Evolutionary conservation across 53 echinoderm and acorn worm species (phyloP), one percentile per base, ranked within the genome.

Genomic region (Astropecten irregularis): DNA sequence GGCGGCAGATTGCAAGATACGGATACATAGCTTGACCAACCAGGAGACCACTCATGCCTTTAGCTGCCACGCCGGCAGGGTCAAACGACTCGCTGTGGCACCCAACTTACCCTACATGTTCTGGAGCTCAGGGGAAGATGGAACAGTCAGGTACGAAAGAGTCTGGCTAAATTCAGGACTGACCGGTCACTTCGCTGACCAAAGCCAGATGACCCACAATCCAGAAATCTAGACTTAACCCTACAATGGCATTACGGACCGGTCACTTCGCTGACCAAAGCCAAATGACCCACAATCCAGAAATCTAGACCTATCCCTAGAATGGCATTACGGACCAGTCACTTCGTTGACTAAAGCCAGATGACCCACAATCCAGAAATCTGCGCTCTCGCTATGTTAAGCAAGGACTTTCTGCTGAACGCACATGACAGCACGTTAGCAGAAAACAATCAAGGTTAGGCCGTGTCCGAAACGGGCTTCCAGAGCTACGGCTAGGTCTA

Each of bases 41-140:
- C 69, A 83, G 40, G 97, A 97, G 74, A 97, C 94, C 47, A 92
- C 94, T 2, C 86, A 94, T 49, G 84, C 91, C 51, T 97, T 91
- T 53, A 97, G 97, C 71, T 97, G 97, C 84, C 97, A 97, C 63
- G 97, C 94, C 2, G 94, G 97, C 22, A 58, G 97, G 69, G 97
- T 94, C 73, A 97, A 97, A 53, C 69, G 97, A 66, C 81, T 97
- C 9, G 97, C 90, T 6, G 85, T 82, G n/a, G 94, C 94, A 34
- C 97, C 94, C 29, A 97, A 92, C 38, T 83, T 94, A 29, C 97
- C 97, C 13, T 94, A 97, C 68, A 97, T 97, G 97, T 94, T 97
- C 71, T 97, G 97, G 97, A 92, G 93, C 77, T 92, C 97, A 13
- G 97, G 97, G 16, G 97, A 97, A 82, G 97, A 97, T 61, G 97